Evolutionary conservation across 2,113 vertebrate species (phyloP).

Genomic region (Pantherophis guttatus): DNA sequence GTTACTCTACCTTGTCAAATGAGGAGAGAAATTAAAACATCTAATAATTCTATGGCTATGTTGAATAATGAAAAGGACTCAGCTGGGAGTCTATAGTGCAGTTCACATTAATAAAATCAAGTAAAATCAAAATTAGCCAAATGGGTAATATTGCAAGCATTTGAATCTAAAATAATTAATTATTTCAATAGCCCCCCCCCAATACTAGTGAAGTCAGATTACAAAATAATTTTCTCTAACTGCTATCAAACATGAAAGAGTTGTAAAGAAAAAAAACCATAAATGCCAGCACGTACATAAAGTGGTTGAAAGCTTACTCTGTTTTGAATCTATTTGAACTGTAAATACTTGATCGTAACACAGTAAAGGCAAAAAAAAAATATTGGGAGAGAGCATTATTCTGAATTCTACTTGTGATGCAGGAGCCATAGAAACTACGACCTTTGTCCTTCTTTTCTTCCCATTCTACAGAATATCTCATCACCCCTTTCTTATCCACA

Average conservation of each 20-base stretch:
- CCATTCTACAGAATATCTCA: not conserved
- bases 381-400: not conserved
- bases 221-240: not conserved
- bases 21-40: slow-evolving; percentile 26
- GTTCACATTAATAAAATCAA: not conserved
- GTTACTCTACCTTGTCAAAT: slow-evolving; percentile 7
- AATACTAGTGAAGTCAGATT: slow-evolving; percentile 2
- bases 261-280: not conserved
- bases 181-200: not conserved
- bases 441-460: not conserved
- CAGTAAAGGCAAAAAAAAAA: not conserved
- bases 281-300: not conserved
- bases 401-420: not conserved
- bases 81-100: not conserved
- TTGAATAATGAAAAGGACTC: slow-evolving; percentile 16
- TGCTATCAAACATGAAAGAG: slow-evolving; percentile 8
- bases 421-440: not conserved
- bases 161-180: slow-evolving; percentile 36
- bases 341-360: not conserved
- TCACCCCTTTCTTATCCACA: not conserved
- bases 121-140: slow-evolving; percentile 6
- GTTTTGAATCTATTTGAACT: not conserved
- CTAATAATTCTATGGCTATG: slow-evolving; percentile 9
- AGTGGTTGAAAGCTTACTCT: slow-evolving; percentile 13
- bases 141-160: slow-evolving; percentile 19